Percentiles rank a stretch among this genome's conserved stretches.
These are phyloP conservation scores for Tokudaia muenninki DNA, from an alignment of 2,797 vertebrate species.

Conservation along the genomic window DNA sequence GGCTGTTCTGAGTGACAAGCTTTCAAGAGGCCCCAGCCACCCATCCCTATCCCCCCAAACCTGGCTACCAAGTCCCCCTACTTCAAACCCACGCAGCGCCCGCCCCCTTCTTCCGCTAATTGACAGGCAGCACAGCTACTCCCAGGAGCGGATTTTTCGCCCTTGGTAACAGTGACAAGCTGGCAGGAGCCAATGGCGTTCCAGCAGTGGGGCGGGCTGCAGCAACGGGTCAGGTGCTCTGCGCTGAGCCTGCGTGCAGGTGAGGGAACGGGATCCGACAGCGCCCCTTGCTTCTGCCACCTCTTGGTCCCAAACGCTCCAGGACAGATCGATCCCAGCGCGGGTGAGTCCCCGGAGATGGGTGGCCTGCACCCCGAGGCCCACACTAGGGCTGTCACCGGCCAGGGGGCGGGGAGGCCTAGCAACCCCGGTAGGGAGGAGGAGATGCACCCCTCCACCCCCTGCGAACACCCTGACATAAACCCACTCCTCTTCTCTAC, in stretches of 20 bases:
- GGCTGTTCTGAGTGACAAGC: background rate
- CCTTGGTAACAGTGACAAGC: background rate
- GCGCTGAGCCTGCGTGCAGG: constrained; percentile 16
- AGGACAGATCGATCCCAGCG: background rate
- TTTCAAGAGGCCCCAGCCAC: rapidly evolving
- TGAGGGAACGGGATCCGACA: background rate
- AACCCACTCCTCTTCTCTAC: background rate
- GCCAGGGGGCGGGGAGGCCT: background rate
- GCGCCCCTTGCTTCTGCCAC: rapidly evolving
- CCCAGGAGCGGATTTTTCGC: background rate
- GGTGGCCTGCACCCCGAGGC: background rate
- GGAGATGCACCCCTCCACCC: background rate
- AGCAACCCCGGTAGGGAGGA: background rate
- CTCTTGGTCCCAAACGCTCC: background rate
- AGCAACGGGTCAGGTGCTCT: constrained; percentile 66
- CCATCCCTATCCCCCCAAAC: background rate
- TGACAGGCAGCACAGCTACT: constrained; percentile 60
- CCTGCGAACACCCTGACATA: background rate
- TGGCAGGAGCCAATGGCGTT: constrained; percentile 40
- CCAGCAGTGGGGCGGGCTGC: background rate
- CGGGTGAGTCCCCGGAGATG: constrained; percentile 40
- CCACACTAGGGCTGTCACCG: background rate
- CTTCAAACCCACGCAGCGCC: background rate
- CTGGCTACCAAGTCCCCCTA: background rate
- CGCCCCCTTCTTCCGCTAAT: background rate